Base-by-base conservation (phyloP, 1,140 invertebrate species). In the Aphaenogaster ashmeadi region DNA sequence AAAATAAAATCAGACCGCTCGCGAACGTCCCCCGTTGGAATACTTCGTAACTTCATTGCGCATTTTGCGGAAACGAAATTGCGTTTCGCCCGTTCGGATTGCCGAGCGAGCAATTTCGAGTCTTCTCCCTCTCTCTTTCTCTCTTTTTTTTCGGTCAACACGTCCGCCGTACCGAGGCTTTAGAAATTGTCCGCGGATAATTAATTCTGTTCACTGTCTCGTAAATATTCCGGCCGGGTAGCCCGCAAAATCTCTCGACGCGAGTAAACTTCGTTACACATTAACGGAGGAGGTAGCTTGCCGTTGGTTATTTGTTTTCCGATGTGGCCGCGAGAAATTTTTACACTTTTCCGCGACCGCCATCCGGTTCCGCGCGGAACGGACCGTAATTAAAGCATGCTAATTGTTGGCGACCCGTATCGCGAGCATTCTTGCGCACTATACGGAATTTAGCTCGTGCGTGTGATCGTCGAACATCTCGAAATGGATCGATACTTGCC, bases 171-270 rank as follows among this genome's bases (percentile, higher is more conserved):
- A 21, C 80, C 13, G 27, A 56, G 38, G 27, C 41, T 83, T 58
- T 41, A 83, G 69, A 52, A 74, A 83, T 83, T 83, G 54, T 83
- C 67, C 27, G 80, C 15, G 67, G 54, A 38, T 75, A 84, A 84
- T 84, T 84, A 84, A 84, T 84, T 84, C 56, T 60, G 67, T 74
- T 47, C 54, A 9, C 80, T 60, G 27, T 72, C 44, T 60, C 80
- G 80, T 60, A 75, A 75, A 84, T 84, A 74, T 84, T 84, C 69
- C 54, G 33, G 27, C 38, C 54, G 54, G 18, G 9, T 44, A 36
- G 13, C 27, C 50, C 79, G 47, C 15, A 71, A 81, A 81, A 71
- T 72, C 69, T 47, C 52, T 47, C 67, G 52, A 11, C 52, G 54
- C 80, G 41, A 18, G 33, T 75, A 75, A 84, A 84, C 80, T 84